Evolutionary conservation across 23 tunicate genomes (phyloP).

Genomic region (Diplosoma virens): DNA sequence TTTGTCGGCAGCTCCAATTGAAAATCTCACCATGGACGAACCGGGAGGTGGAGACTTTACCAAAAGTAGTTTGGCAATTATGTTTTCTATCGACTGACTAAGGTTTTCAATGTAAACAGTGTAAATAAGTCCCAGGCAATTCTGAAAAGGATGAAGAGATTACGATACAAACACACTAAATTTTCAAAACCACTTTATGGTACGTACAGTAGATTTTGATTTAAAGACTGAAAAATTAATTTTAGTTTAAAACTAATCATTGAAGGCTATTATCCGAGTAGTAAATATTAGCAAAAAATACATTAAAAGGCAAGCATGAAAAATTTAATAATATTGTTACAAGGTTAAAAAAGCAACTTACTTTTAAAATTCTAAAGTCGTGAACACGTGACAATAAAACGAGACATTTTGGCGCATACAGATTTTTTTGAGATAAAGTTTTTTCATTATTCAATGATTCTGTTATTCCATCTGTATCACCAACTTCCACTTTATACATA

Average conservation of each 20-base stretch:
- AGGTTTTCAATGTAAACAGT: conserved; percentile 87
- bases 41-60: conserved; percentile 82
- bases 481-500: conserved; percentile 60
- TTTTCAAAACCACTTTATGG: background rate
- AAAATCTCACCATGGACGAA: conserved; percentile 50
- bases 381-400: conserved; percentile 69
- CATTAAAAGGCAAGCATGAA: too few species aligned
- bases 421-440: background rate
- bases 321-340: background rate
- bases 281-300: background rate
- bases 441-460: conserved; percentile 2
- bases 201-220: background rate
- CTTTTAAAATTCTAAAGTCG: conserved; percentile 87
- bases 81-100: conserved; percentile 71
- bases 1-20: conserved; percentile 92
- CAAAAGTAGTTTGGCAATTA: conserved; percentile 75
- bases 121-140: conserved; percentile 84
- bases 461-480: conserved; percentile 10
- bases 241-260: background rate
- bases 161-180: too few species aligned
- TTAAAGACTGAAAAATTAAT: background rate
- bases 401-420: conserved; percentile 72
- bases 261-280: background rate
- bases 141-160: conserved; percentile 72
- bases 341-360: conserved; percentile 1